Conservation (phyloP, 2,797 vertebrate species). For the Poecilia picta region DNA sequence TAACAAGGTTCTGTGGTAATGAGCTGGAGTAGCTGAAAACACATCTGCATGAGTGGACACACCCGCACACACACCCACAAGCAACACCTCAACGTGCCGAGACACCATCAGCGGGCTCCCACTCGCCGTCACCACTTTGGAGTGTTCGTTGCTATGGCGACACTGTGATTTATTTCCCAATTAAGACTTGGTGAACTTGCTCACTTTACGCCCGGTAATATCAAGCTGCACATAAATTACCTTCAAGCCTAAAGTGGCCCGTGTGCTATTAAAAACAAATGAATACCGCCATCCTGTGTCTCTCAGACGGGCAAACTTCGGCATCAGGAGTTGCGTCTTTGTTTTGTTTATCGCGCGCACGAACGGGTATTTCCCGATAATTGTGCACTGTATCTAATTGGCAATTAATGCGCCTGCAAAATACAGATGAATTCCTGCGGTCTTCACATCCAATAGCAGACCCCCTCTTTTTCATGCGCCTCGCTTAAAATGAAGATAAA, state of each 20-base stretch:
- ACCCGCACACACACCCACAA: slow-evolving; percentile 13
- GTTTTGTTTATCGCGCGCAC: slow-evolving; percentile 29
- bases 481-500: slow-evolving; percentile 68
- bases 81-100: slow-evolving; percentile 23
- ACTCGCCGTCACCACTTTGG: slow-evolving; percentile 54
- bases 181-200: slow-evolving; percentile 71
- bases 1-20: slow-evolving; percentile 64
- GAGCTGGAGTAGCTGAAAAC: slow-evolving; percentile 55
- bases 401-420: slow-evolving; percentile 53
- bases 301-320: slow-evolving; percentile 40
- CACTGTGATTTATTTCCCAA: slow-evolving; percentile 75
- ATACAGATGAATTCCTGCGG: slow-evolving; percentile 46
- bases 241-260: slow-evolving; percentile 39
- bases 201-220: slow-evolving; percentile 60
- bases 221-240: slow-evolving; percentile 67
- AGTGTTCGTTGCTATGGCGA: slow-evolving; percentile 63
- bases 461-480: slow-evolving; percentile 48
- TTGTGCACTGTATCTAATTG: slow-evolving; percentile 42
- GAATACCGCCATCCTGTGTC: slow-evolving; percentile 25
- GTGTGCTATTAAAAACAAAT: slow-evolving; percentile 54
- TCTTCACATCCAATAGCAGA: slow-evolving; percentile 48
- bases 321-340: slow-evolving; percentile 25
- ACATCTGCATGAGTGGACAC: slow-evolving; percentile 43
- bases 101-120: slow-evolving; percentile 50
- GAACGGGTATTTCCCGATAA: slow-evolving; percentile 53